Conservation (phyloP, 2,797 vertebrate genomes). For the Ceryle rudis region DNA sequence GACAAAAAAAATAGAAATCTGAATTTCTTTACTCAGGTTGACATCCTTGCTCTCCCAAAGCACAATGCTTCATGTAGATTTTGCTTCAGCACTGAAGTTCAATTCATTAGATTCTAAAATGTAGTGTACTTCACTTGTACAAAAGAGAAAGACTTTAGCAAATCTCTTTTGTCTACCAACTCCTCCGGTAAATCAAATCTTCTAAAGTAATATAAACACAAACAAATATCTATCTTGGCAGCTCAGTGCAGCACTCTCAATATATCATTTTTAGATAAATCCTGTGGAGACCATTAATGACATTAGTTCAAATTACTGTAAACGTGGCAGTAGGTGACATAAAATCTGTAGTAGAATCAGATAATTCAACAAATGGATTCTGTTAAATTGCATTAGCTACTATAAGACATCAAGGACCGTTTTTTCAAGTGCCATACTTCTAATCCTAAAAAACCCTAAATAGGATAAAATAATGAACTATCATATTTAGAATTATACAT, state of each 20-base stretch:
- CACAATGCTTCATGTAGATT: background rate
- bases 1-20: background rate
- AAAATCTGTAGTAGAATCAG: background rate
- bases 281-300: background rate
- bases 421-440: background rate
- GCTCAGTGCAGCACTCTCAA: background rate
- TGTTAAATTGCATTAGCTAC: background rate
- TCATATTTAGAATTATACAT: background rate
- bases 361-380: background rate
- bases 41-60: background rate
- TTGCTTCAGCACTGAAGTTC: background rate
- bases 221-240: background rate
- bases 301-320: background rate
- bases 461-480: background rate
- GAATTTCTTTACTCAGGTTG: background rate
- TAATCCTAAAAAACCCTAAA: background rate
- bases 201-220: background rate
- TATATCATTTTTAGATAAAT: background rate
- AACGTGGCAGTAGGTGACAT: rapidly evolving
- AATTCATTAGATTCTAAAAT: background rate
- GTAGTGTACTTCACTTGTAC: background rate
- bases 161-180: background rate
- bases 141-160: background rate
- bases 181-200: background rate
- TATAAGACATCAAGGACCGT: background rate